Conservation (phyloP, 2,113 vertebrate species). For the Greenwoodochromis staneri region DNA sequence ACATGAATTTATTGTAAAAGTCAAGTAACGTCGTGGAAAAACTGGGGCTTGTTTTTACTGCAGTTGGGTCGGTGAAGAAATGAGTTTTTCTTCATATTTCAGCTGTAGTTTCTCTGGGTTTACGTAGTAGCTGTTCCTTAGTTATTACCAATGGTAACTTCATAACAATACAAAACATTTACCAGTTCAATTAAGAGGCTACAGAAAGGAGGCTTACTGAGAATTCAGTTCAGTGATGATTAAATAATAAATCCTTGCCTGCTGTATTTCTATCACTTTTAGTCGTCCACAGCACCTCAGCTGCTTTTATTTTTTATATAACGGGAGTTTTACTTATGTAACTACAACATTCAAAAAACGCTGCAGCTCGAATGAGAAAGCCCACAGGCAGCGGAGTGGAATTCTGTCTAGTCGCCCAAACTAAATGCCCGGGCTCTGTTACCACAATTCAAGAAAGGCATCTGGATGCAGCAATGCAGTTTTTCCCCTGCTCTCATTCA, state of each 20-base stretch:
- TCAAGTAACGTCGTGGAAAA: not conserved
- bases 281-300: not conserved
- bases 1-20: not conserved
- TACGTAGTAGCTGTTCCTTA: not conserved
- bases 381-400: constrained; percentile 19
- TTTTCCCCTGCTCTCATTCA: constrained; percentile 54
- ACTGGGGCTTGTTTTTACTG: not conserved
- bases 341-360: constrained; percentile 3
- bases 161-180: not conserved
- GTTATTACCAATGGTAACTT: not conserved
- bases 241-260: not conserved
- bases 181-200: not conserved
- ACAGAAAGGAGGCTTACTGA: not conserved
- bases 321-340: not conserved
- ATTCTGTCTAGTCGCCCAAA: constrained; percentile 25
- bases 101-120: not conserved
- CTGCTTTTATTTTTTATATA: not conserved
- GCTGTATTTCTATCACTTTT: not conserved
- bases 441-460: constrained; percentile 49
- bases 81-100: not conserved
- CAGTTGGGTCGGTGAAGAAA: not conserved
- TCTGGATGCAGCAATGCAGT: constrained; percentile 53
- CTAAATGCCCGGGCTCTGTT: constrained; percentile 39
- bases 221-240: not conserved
- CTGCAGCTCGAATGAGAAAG: not conserved